Percentiles rank a stretch among this genome's conserved stretches.
Conservation (phyloP, 2,113 vertebrate species). For the Solea solea region DNA sequence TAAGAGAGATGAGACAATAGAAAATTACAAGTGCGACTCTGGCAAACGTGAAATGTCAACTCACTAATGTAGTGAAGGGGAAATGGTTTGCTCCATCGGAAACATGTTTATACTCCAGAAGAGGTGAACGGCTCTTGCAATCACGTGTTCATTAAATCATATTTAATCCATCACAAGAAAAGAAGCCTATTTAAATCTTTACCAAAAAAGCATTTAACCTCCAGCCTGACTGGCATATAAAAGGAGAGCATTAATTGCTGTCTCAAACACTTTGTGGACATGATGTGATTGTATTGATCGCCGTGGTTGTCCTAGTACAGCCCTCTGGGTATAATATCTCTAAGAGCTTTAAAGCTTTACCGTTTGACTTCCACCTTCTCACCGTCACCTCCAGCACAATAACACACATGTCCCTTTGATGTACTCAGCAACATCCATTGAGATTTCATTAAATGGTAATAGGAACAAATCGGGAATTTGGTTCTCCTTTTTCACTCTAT, state of each 20-base stretch:
- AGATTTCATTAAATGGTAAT: constrained; percentile 14
- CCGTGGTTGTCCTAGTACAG: constrained; percentile 4
- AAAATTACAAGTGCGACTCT: too few species aligned
- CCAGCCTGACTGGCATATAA: background rate
- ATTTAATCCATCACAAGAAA: too few species aligned
- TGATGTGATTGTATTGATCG: constrained; percentile 42
- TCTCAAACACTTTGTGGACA: constrained; percentile 11
- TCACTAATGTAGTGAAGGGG: too few species aligned
- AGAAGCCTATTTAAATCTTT: too few species aligned
- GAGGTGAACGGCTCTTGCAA: too few species aligned
- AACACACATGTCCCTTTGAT: constrained; percentile 25
- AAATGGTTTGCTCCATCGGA: too few species aligned
- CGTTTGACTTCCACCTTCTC: constrained; percentile 46
- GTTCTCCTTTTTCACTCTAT: background rate
- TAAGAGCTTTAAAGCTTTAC: constrained; percentile 32
- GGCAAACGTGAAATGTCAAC: background rate
- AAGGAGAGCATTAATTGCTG: constrained; percentile 18
- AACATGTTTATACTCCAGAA: too few species aligned
- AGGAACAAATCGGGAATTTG: background rate
- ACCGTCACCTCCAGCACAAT: constrained; percentile 14
- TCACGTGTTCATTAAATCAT: background rate
- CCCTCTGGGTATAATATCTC: constrained; percentile 33
- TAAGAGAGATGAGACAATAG: too few species aligned
- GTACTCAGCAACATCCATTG: background rate
- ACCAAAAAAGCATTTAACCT: background rate